Evolutionary conservation across 2,888 invertebrate genomes (phyloP).

Genomic region (Leptopilina myrica): DNA sequence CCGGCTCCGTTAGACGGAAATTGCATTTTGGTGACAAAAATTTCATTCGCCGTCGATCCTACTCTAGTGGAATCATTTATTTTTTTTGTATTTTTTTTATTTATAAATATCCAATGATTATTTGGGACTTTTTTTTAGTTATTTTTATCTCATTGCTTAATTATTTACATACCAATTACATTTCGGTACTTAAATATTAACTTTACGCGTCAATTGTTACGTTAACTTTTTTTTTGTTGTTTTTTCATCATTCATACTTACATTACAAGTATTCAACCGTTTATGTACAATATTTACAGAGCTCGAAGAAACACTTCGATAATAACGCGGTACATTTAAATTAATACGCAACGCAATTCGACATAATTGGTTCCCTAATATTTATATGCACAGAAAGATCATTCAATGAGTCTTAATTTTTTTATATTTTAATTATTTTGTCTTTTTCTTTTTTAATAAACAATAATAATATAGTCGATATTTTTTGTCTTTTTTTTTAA

Average conservation of each 20-base stretch:
- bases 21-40: constrained; percentile 49
- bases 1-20: constrained; percentile 71
- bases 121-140: constrained; percentile 68
- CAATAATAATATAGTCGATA: no score
- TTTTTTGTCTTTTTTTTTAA: no score
- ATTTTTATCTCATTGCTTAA: constrained; percentile 70
- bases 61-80: constrained; percentile 63
- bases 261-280: constrained; percentile 78
- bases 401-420: background rate
- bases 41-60: constrained; percentile 59
- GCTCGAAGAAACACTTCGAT: constrained; percentile 50
- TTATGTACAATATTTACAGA: constrained; percentile 79
- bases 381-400: constrained; percentile 16
- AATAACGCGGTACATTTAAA: constrained; percentile 56
- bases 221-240: constrained; percentile 48
- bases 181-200: constrained; percentile 59
- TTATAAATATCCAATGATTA: constrained; percentile 74
- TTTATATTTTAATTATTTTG: no score
- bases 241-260: constrained; percentile 64
- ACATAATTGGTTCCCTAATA: constrained; percentile 49
- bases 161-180: constrained; percentile 73
- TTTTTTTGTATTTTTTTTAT: constrained; percentile 4
- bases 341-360: constrained; percentile 52
- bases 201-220: constrained; percentile 65
- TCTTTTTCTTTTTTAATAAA: no score